These are phyloP conservation scores for Oreochromis niloticus DNA, from an alignment of 2,113 vertebrate species.

Conservation along the genomic window DNA sequence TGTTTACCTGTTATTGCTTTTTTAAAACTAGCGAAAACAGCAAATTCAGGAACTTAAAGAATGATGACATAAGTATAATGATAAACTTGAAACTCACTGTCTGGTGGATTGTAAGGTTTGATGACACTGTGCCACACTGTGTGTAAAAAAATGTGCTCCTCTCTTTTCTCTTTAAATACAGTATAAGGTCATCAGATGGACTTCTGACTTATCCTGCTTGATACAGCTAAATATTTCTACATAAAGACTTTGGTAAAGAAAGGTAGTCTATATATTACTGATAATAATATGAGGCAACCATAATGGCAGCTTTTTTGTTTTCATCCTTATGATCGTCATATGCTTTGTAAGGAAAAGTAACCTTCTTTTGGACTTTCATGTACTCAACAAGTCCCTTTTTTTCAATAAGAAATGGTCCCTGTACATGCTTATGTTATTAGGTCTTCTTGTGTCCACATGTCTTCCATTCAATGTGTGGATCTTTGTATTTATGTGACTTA, in stretches of 20 bases:
- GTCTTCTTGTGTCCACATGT: background rate
- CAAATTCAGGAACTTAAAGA: background rate
- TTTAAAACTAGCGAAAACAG: background rate
- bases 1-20: background rate
- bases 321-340: background rate
- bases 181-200: background rate
- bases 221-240: background rate
- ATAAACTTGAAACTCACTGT: background rate
- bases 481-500: slow-evolving; percentile 34
- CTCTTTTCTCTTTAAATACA: background rate
- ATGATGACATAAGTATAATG: background rate
- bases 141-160: background rate
- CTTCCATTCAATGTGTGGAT: background rate
- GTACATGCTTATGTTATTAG: background rate
- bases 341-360: background rate
- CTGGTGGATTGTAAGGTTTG: background rate
- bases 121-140: background rate
- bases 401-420: background rate
- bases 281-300: background rate
- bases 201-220: background rate
- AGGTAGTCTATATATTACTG: background rate
- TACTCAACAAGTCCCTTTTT: background rate
- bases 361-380: background rate
- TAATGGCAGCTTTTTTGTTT: background rate
- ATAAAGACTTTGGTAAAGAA: background rate